Percentiles rank a stretch among this genome's conserved stretches.
phyloP scores from a whole-genome alignment of 2,113 vertebrate species.

The Struthidea cinerea region DNA sequence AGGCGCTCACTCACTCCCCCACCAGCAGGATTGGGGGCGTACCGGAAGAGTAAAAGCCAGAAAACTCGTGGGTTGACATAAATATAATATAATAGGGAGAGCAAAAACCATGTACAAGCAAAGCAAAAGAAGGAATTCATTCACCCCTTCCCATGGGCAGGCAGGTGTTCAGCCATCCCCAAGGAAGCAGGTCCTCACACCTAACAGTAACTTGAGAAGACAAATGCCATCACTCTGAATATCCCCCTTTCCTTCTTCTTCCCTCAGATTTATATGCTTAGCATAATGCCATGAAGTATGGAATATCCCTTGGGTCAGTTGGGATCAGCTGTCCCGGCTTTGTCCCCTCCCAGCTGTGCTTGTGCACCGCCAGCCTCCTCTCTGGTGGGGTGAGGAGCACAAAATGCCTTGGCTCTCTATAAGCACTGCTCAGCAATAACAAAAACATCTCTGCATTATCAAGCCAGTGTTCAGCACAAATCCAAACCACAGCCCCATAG shows the following conservation, averaged over 20 bases:
- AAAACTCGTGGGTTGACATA: not conserved
- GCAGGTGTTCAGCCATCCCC: not conserved
- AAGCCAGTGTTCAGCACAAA: not conserved
- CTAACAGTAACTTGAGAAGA: not conserved
- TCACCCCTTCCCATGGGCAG: not conserved
- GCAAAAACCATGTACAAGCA: not conserved
- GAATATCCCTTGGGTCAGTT: not conserved
- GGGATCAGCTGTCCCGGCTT: not conserved
- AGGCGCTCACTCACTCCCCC: not conserved
- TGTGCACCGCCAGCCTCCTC: not conserved
- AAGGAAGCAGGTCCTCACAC: not conserved
- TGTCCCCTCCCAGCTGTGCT: not conserved
- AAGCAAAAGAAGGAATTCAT: not conserved
- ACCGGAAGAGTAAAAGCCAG: not conserved
- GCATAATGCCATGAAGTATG: not conserved
- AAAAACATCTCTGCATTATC: not conserved
- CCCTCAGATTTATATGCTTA: not conserved
- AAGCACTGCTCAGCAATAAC: not conserved
- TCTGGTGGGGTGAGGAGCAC: not conserved
- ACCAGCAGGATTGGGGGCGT: not conserved
- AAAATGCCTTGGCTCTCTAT: not conserved
- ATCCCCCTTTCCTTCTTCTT: not conserved
- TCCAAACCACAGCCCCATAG: not conserved
- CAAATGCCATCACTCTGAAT: not conserved
- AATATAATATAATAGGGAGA: not conserved